phyloP scores from a whole-genome alignment of 2,888 invertebrate genomes.

The Parnassius mnemosyne region DNA sequence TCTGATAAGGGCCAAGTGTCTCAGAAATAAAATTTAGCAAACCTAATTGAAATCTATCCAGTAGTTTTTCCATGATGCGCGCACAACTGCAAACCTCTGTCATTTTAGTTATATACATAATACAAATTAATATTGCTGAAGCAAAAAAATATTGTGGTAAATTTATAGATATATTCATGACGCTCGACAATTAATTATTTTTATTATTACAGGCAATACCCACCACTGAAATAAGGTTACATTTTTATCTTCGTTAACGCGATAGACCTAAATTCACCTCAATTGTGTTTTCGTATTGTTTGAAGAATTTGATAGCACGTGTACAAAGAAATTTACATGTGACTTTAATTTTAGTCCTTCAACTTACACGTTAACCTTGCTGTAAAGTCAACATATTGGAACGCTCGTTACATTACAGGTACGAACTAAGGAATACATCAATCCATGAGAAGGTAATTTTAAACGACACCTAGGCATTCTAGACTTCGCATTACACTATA shows the following conservation, averaged over 20 bases:
- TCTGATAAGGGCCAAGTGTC: too few species aligned
- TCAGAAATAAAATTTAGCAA: too few species aligned
- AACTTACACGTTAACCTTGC: not conserved
- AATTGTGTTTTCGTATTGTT: slow-evolving; percentile 12
- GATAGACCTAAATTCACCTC: slow-evolving; percentile 21
- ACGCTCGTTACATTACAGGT: not conserved
- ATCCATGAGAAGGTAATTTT: slow-evolving; percentile 2
- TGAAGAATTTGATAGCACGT: not conserved
- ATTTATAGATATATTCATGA: too few species aligned
- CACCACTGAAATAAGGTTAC: too few species aligned
- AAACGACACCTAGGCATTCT: slow-evolving; percentile 17
- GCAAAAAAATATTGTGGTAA: too few species aligned
- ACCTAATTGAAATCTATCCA: too few species aligned
- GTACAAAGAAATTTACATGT: slow-evolving; percentile 3
- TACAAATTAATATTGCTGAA: too few species aligned
- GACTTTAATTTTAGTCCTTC: not conserved
- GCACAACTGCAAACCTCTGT: too few species aligned
- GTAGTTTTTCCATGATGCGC: too few species aligned
- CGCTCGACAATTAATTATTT: too few species aligned
- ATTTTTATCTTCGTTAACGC: slow-evolving; percentile 14
- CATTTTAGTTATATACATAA: too few species aligned
- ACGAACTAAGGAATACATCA: not conserved
- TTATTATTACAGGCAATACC: too few species aligned
- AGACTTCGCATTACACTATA: slow-evolving; percentile 36
- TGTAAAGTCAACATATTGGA: not conserved